Evolutionary conservation across 2,113 vertebrate genomes (phyloP).

Genomic region (Plecturocebus donacophilus): DNA sequence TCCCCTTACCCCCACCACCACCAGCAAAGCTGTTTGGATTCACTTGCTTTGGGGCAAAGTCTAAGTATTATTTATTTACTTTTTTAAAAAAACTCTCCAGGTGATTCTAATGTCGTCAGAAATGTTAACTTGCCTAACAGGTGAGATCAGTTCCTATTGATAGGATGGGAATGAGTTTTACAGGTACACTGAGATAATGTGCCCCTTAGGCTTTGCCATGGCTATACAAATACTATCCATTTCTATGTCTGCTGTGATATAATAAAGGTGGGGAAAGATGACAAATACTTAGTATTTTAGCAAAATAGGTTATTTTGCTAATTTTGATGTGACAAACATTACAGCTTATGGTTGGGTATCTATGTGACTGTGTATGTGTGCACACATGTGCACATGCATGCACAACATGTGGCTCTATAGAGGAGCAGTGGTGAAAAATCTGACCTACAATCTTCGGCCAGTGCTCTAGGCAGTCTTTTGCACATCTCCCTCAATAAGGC

Average conservation of each 20-base stretch:
- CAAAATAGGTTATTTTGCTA: background rate
- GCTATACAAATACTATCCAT: background rate
- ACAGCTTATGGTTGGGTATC: background rate
- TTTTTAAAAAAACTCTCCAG: background rate
- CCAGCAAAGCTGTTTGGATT: background rate
- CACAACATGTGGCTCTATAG: background rate
- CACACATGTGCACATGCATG: too few relatives aligned
- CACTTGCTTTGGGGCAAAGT: background rate
- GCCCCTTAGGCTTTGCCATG: background rate
- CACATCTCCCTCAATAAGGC: background rate
- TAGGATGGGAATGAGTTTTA: background rate
- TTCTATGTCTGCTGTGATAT: background rate
- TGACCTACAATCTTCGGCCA: background rate
- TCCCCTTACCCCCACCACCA: background rate
- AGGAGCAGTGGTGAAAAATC: background rate
- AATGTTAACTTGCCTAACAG: background rate
- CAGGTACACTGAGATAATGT: background rate
- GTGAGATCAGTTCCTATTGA: background rate
- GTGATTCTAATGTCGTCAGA: background rate
- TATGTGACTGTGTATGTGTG: background rate
- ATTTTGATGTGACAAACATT: background rate
- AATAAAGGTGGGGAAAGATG: background rate
- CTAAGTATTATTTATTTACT: background rate
- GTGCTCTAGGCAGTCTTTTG: background rate
- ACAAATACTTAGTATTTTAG: background rate